Evolutionary conservation across 1,140 invertebrate species (phyloP), one percentile per base, ranked within the genome.

Genomic region (Metaphire vulgaris): DNA sequence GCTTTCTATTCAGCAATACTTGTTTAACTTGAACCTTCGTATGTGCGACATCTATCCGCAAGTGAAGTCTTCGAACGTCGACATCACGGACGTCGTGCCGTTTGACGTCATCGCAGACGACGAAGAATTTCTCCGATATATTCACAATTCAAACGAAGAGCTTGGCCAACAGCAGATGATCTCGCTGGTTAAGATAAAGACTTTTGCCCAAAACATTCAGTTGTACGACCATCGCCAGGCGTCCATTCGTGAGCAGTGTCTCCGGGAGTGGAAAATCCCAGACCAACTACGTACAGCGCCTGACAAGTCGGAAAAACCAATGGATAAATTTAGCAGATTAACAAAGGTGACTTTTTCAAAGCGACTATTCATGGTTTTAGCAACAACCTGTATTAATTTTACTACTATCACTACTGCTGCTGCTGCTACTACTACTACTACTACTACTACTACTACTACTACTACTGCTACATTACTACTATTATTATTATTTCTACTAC

Each of bases 141-240:
- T 98, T 33, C 87, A 87, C 76, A 86, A 90, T 14, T 95, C 92
- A 1, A 98, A 98, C 85, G 91, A 93, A 80, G 84, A 84, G 91
- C 92, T 87, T 88, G 88, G 88, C 77, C 29, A 72, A 1, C 29
- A 34, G 71, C 95, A 97, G 88, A 90, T 93, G 65, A 85, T 90
- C 29, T 90, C 90, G 77, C 87, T 97, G 33, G 86, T 89, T 12
- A 97, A 96, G 88, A 92, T 96, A 68, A 90, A 90, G 30, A 89
- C 89, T 26, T 96, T 91, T 84, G 90, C 90, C 80, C 89, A 91
- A 83, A 90, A 96, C 82, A 87, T 88, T 79, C 88, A 87, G 21
- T 85, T 95, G 15, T 87, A 89, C 75, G 94, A 97, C 82, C 69
- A 79, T 0, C 87, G 89, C 72, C 94, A 97, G 85, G 87, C 88